Evolutionary conservation across 2,113 vertebrate genomes (phyloP).

Genomic region (Delphinus delphis): DNA sequence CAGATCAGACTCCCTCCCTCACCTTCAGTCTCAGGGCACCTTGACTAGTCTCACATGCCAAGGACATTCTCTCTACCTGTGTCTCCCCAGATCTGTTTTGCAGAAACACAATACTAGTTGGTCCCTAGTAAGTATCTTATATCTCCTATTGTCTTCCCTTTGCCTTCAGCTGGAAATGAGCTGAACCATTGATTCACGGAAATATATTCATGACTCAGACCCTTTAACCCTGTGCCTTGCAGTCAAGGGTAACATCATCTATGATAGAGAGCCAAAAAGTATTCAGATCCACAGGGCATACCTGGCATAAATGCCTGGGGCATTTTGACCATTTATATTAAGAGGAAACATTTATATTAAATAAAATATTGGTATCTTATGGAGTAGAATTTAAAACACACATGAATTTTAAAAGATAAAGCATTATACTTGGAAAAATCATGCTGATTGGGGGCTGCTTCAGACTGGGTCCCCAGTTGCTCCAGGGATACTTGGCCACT

Average conservation of each 20-base stretch:
- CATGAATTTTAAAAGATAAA: not conserved
- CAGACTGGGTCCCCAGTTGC: not conserved
- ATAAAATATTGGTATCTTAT: not conserved
- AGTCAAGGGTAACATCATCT: not conserved
- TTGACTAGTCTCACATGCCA: not conserved
- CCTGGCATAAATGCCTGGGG: not conserved
- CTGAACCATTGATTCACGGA: conserved; percentile 40
- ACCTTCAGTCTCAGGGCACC: not conserved
- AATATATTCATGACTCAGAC: not conserved
- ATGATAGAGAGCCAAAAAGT: not conserved
- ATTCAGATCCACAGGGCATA: not conserved
- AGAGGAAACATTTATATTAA: not conserved
- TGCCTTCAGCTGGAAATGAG: conserved; percentile 22
- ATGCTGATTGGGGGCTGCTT: not conserved
- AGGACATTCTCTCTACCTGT: not conserved
- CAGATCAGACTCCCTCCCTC: not conserved
- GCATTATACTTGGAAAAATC: not conserved
- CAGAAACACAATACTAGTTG: not conserved
- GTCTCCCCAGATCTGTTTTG: not conserved
- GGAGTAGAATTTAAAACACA: conserved; percentile 8
- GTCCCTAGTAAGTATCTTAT: not conserved
- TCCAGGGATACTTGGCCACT: not conserved
- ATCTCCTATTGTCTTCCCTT: conserved; percentile 28
- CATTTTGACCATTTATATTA: conserved; percentile 1
- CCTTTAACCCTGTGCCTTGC: not conserved